Evolutionary conservation across 2,113 vertebrate genomes (phyloP).

Genomic region (Glaucidium brasilianum): DNA sequence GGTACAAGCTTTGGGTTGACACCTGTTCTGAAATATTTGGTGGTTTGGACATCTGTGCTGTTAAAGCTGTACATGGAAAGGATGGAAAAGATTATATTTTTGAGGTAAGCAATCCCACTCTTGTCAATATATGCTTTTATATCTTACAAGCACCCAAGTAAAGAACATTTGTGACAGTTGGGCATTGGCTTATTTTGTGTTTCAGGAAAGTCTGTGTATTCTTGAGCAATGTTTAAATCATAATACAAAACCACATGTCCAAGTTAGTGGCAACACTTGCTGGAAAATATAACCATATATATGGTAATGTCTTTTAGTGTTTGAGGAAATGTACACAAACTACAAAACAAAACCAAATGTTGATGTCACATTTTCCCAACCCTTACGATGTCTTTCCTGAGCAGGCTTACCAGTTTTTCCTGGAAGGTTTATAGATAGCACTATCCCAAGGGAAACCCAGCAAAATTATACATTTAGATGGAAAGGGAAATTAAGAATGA

Average conservation of each 20-base stretch:
- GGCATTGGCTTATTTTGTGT: not conserved
- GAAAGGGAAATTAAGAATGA: not conserved
- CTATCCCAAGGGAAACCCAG: constrained; percentile 28
- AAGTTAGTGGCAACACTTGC: constrained; percentile 31
- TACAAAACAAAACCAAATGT: constrained; percentile 48
- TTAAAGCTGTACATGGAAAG: constrained; percentile 97
- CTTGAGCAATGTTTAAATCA: not conserved
- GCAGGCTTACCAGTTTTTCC: constrained; percentile 32
- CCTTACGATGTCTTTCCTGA: constrained; percentile 36
- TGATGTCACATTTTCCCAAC: not conserved
- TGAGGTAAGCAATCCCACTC: constrained; percentile 80
- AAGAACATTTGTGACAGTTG: not conserved
- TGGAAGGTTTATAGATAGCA: constrained; percentile 54
- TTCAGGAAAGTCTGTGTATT: not conserved
- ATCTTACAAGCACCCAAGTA: not conserved
- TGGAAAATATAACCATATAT: constrained; percentile 29
- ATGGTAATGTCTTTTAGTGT: not conserved
- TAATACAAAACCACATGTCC: constrained; percentile 9
- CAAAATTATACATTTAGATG: constrained; percentile 14
- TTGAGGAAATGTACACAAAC: constrained; percentile 24
- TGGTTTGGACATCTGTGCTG: constrained; percentile 95
- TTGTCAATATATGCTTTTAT: not conserved
- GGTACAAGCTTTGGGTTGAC: constrained; percentile 96
- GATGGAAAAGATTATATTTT: constrained; percentile 98
- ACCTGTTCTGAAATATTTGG: constrained; percentile 94